A percentile compares a stretch with the other conserved stretches of the same genome.
Conservation (phyloP, 53 echinoderm and acorn worm species). For the Arbacia lixula region DNA sequence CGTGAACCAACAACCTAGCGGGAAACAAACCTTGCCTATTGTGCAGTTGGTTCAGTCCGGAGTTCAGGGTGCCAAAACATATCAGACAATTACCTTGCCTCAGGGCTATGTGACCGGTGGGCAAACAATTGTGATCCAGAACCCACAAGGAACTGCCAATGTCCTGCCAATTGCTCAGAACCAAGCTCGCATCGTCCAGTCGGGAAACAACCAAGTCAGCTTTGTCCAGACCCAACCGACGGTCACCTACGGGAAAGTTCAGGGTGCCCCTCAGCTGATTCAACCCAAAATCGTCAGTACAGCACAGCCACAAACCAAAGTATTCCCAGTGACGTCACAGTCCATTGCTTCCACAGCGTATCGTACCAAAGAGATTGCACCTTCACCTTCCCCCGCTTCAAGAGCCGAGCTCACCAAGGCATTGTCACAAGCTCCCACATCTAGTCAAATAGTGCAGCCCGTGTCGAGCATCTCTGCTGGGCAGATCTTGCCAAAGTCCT, state of each 20-base stretch:
- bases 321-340: neutral
- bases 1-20: constrained; percentile 41
- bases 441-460: neutral
- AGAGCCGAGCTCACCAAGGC: neutral
- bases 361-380: constrained; percentile 15
- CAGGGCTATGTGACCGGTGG: constrained; percentile 46
- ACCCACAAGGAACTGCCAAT: constrained; percentile 22
- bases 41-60: constrained; percentile 44
- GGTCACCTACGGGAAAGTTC: constrained; percentile 7
- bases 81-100: constrained; percentile 38
- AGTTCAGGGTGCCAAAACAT: constrained; percentile 21
- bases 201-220: constrained; percentile 10
- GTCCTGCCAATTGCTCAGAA: constrained; percentile 32
- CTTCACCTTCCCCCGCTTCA: neutral
- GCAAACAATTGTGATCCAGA: constrained; percentile 43
- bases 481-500: neutral
- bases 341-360: neutral
- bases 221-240: constrained; percentile 15
- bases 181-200: constrained; percentile 38
- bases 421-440: neutral
- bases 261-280: constrained; percentile 39
- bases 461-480: neutral
- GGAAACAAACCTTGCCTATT: constrained; percentile 26
- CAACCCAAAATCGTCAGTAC: constrained; percentile 40
- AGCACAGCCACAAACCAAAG: constrained; percentile 28